Evolutionary conservation across 1,140 invertebrate species (phyloP).

Genomic region (Drosophila guanche): DNA sequence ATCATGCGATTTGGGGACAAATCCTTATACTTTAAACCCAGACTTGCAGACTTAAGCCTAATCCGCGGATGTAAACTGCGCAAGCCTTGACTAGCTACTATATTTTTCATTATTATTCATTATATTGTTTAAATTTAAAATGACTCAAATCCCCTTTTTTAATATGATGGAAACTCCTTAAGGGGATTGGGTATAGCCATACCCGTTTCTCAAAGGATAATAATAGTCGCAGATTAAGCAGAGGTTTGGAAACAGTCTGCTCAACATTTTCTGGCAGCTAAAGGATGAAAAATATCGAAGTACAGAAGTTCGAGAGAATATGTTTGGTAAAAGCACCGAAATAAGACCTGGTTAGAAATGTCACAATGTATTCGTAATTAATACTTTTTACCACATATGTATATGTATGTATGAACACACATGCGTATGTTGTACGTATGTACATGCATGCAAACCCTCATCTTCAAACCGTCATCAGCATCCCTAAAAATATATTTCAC

Average conservation of each 20-base stretch:
- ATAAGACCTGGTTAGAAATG: too few species aligned
- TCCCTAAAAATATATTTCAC: slow-evolving; percentile 45
- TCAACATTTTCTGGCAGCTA: slow-evolving; percentile 4
- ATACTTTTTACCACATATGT: too few species aligned
- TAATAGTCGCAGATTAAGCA: background rate
- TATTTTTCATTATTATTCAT: too few species aligned
- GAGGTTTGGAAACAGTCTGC: background rate
- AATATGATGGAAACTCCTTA: slow-evolving; percentile 51
- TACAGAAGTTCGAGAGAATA: slow-evolving; percentile 24
- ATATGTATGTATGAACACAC: too few species aligned
- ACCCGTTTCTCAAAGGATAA: background rate
- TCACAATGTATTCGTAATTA: too few species aligned
- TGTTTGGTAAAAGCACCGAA: slow-evolving; percentile 4
- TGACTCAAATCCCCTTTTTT: slow-evolving; percentile 57
- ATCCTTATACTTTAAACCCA: slow-evolving; percentile 3
- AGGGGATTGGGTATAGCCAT: background rate
- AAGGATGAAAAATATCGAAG: slow-evolving; percentile 44
- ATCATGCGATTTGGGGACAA: slow-evolving; percentile 5
- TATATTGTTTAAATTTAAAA: background rate
- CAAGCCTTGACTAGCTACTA: slow-evolving; percentile 10
- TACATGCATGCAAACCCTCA: background rate
- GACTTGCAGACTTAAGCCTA: slow-evolving; percentile 15
- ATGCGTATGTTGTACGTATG: too few species aligned
- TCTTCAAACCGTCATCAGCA: slow-evolving; percentile 34
- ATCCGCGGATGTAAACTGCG: slow-evolving; percentile 48